These are phyloP conservation scores for Anodontia alba DNA, from an alignment of 2,888 invertebrate species.

Conservation along the genomic window DNA sequence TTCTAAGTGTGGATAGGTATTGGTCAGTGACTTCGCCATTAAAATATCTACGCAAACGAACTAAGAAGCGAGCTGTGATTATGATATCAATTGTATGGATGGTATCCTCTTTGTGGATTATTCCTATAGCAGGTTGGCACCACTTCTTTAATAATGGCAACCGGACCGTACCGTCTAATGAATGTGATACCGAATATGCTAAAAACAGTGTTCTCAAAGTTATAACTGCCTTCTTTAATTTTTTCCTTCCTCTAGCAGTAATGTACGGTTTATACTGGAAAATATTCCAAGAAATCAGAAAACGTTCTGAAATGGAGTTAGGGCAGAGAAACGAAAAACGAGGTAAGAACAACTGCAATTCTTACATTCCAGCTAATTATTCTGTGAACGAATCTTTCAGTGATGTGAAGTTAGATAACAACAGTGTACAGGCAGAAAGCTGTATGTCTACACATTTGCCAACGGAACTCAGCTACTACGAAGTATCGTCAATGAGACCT, in stretches of 20 bases:
- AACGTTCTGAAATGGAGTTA: conserved; percentile 84
- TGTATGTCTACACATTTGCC: conserved; percentile 24
- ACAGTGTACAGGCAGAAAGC: conserved; percentile 33
- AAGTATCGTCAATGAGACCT: conserved; percentile 26
- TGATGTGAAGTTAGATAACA: conserved; percentile 49
- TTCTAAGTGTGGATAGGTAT: conserved; percentile 85
- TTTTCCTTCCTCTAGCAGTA: conserved; percentile 86
- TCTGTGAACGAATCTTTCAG: conserved; percentile 54
- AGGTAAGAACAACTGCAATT: conserved; percentile 23
- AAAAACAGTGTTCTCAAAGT: conserved; percentile 85
- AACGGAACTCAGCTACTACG: conserved; percentile 33
- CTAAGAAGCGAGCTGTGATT: conserved; percentile 85
- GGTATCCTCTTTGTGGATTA: conserved; percentile 85
- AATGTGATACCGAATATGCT: conserved; percentile 86
- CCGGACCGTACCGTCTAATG: conserved; percentile 78
- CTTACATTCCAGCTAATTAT: conserved; percentile 47
- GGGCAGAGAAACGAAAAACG: conserved; percentile 77
- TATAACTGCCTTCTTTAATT: conserved; percentile 86
- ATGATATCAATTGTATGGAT: conserved; percentile 86
- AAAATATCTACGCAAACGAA: conserved; percentile 86
- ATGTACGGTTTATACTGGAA: conserved; percentile 86
- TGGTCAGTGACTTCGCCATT: conserved; percentile 86
- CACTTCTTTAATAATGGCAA: conserved; percentile 82
- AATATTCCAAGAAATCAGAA: conserved; percentile 86
- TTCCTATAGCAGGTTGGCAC: conserved; percentile 86